Evolutionary conservation across 2,113 vertebrate species (phyloP).

Genomic region (Leiothrix lutea): DNA sequence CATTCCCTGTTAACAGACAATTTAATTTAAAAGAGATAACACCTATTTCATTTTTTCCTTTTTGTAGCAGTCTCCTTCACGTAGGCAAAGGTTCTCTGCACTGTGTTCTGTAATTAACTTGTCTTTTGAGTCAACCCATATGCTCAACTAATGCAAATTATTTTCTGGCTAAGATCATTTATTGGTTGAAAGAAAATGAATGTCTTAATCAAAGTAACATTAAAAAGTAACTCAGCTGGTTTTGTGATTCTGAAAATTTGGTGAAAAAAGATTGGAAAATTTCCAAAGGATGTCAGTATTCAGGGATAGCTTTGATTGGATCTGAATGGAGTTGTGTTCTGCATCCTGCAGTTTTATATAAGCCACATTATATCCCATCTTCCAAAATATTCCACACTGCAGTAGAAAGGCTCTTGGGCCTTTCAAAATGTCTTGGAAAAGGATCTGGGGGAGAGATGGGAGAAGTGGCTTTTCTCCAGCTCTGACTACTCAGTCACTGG

Average conservation of each 20-base stretch:
- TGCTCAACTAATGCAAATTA: not conserved
- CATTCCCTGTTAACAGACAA: not conserved
- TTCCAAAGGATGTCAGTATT: not conserved
- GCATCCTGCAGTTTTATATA: not conserved
- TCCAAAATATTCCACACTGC: not conserved
- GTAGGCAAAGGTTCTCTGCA: not conserved
- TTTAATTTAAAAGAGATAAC: not conserved
- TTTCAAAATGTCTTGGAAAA: not conserved
- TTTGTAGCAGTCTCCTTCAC: not conserved
- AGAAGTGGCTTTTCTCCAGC: not conserved
- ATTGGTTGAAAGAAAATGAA: not conserved
- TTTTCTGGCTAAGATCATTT: not conserved
- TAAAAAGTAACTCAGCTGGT: not conserved
- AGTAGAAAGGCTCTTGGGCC: not conserved
- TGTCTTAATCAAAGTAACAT: not conserved
- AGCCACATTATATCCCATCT: not conserved
- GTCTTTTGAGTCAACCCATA: slow-evolving; percentile 12
- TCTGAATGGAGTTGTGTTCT: not conserved
- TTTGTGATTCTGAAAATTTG: not conserved
- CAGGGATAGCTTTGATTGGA: not conserved
- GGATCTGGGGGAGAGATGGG: not conserved
- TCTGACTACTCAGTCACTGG: not conserved
- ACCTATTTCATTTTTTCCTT: not conserved
- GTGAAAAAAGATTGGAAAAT: not conserved
- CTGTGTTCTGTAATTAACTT: slow-evolving; percentile 34